Evolutionary conservation across 2,113 vertebrate genomes (phyloP).

Genomic region (Indri indri): DNA sequence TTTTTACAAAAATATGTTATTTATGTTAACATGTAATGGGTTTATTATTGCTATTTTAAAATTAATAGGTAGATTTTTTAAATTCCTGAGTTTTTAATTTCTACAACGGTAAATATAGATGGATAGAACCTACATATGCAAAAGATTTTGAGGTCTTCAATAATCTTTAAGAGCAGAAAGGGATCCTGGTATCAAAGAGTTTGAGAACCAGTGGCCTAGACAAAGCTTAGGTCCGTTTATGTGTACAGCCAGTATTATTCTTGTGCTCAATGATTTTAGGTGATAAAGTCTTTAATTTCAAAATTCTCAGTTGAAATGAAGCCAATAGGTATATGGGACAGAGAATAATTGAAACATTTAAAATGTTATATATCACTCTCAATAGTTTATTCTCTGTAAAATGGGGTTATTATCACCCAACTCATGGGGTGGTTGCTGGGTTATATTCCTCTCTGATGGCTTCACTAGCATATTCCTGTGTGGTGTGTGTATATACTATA

Average conservation of each 20-base stretch:
- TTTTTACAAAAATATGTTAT: neutral
- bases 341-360: neutral
- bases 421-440: neutral
- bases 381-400: neutral
- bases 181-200: neutral
- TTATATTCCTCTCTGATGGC: neutral
- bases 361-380: neutral
- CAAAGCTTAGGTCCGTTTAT: neutral
- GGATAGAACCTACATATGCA: neutral
- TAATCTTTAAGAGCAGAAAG: neutral
- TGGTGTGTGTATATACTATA: neutral
- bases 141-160: neutral
- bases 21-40: neutral
- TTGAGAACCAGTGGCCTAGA: neutral
- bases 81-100: neutral
- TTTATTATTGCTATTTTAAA: neutral
- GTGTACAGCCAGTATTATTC: neutral
- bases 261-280: neutral
- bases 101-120: neutral
- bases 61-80: neutral
- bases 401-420: neutral
- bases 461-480: neutral
- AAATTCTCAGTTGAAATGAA: neutral
- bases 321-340: neutral
- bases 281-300: slow-evolving; percentile 11